Evolutionary conservation across 2,113 vertebrate species (phyloP).

Genomic region (Oophaga pumilio): DNA sequence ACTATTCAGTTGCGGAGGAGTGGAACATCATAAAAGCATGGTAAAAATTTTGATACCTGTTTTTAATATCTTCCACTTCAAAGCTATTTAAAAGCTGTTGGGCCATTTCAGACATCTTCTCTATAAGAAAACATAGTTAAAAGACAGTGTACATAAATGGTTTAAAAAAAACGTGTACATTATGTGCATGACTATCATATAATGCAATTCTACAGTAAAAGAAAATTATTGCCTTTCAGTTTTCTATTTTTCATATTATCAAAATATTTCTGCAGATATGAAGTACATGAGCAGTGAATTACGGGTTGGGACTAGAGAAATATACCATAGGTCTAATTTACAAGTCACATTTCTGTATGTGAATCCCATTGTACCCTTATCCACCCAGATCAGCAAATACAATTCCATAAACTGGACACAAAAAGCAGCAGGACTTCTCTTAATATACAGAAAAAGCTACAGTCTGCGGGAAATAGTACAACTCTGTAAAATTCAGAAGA

Average conservation of each 20-base stretch:
- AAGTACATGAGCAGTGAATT: no score
- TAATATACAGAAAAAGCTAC: background rate
- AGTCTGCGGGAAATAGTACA: background rate
- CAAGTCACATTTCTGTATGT: background rate
- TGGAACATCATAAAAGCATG: background rate
- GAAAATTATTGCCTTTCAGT: background rate
- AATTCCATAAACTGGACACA: background rate
- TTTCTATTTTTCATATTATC: background rate
- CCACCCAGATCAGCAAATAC: background rate
- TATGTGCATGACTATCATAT: no score
- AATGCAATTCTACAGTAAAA: no score
- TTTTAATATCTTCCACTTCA: constrained; percentile 79
- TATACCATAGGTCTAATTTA: background rate
- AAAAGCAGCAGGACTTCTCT: background rate
- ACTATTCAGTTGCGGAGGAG: background rate
- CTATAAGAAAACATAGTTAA: constrained; percentile 65
- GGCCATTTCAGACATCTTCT: constrained; percentile 83
- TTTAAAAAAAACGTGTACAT: no score
- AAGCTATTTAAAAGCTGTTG: constrained; percentile 85
- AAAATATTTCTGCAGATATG: background rate
- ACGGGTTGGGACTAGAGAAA: no score
- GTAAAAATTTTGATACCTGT: constrained; percentile 71
- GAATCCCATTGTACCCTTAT: background rate
- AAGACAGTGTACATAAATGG: background rate
- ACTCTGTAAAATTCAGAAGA: no score